These are phyloP conservation scores for Amyelois transitella DNA, from an alignment of 1,140 invertebrate genomes.

Conservation along the genomic window DNA sequence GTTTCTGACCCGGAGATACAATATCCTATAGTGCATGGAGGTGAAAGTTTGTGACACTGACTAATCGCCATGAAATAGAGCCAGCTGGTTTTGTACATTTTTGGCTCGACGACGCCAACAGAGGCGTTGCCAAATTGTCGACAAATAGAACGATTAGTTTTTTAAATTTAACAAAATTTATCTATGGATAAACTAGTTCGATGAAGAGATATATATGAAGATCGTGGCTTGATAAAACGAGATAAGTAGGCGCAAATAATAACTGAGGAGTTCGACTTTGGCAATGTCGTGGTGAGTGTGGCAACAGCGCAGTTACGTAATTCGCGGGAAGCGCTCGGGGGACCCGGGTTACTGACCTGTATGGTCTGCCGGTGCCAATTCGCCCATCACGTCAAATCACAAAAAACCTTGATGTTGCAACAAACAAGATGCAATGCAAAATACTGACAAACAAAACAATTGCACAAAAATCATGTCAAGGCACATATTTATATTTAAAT, in stretches of 20 bases:
- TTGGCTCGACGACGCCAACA: slow-evolving; percentile 18
- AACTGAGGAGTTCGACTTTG: slow-evolving; percentile 46
- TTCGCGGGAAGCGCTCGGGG: slow-evolving; percentile 21
- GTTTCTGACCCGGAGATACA: slow-evolving; percentile 28
- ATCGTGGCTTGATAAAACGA: slow-evolving; percentile 18
- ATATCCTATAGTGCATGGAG: slow-evolving; percentile 32
- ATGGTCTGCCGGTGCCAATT: slow-evolving; percentile 65
- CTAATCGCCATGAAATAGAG: slow-evolving; percentile 40
- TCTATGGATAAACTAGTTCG: no score
- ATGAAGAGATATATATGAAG: neutral
- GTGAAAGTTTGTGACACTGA: slow-evolving; percentile 57
- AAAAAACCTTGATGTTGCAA: slow-evolving; percentile 57
- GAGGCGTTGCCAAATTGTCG: slow-evolving; percentile 13
- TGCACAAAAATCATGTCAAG: slow-evolving; percentile 26
- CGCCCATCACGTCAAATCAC: slow-evolving; percentile 58
- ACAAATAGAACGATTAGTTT: neutral
- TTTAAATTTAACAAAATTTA: neutral
- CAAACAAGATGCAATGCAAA: slow-evolving; percentile 34
- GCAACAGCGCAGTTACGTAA: slow-evolving; percentile 66
- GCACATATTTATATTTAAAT: slow-evolving; percentile 4
- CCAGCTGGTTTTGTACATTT: slow-evolving; percentile 20
- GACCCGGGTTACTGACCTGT: slow-evolving; percentile 54
- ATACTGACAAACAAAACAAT: slow-evolving; percentile 20
- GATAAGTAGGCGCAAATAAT: slow-evolving; percentile 44
- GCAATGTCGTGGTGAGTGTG: slow-evolving; percentile 51